These are phyloP conservation scores for Strigamia transsilvanica DNA, from an alignment of 2,888 invertebrate species.

Conservation along the genomic window DNA sequence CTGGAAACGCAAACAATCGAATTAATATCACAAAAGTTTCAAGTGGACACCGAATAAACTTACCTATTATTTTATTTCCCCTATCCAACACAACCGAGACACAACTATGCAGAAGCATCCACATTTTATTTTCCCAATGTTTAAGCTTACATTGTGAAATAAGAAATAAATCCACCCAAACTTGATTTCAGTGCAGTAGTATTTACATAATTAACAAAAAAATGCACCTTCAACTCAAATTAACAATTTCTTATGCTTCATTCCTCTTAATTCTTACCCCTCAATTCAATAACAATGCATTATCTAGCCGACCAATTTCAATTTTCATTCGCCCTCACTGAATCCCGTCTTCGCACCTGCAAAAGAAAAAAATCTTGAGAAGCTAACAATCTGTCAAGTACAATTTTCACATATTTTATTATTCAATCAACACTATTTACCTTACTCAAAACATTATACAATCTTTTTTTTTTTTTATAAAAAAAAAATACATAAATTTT, in stretches of 20 bases:
- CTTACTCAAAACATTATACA: conserved; percentile 2
- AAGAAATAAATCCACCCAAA: no score
- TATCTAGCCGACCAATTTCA: neutral
- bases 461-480: neutral
- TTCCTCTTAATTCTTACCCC: neutral
- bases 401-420: conserved; percentile 17
- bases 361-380: conserved; percentile 51
- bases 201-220: no score
- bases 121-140: no score
- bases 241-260: neutral
- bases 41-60: no score
- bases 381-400: conserved; percentile 27
- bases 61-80: no score
- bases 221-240: neutral
- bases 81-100: no score
- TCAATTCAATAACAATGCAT: neutral
- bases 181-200: no score
- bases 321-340: neutral
- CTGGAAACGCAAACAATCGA: no score
- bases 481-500: neutral
- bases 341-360: conserved; percentile 2
- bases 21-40: no score
- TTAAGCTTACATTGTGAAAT: no score
- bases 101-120: no score
- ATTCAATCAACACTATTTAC: neutral